Base-by-base conservation (phyloP, 2,113 vertebrate genomes). In the Helogale parvula region DNA sequence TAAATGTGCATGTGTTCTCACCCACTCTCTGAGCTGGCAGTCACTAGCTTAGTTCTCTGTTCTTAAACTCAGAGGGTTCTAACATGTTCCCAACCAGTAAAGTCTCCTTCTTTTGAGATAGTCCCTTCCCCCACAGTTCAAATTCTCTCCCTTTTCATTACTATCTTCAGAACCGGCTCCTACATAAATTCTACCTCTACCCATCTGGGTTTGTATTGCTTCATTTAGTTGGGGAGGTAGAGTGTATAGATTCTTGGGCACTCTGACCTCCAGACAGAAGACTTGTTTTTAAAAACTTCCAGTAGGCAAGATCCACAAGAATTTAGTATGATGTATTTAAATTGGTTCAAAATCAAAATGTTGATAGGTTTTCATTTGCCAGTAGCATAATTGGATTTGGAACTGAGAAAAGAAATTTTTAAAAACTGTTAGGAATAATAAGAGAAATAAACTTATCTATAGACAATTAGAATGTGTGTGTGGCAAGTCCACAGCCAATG, bases 321-420 rank as follows among this genome's bases (percentile, higher is more conserved):
- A 83, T 94, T 96, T 83, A 66, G 31, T 83, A n/a, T 65, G 33
- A 54, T 84, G 6, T 90, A 16, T 47, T 81, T 95, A 90, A 74
- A 80, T 89, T 90, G 80, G 86, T 90, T 84, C 50, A 94, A 79
- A 90, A 96, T 65, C 3, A 96, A 94, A 90, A 90, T 84, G 7
- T 81, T 96, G 38, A 50, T 81, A 74, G 15, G 57, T 88, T 77
- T 88, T 88, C 21, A 76, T 77, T 92, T 96, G 76, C 27, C 11
- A 1, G 12, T 60, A 87, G 33, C 1, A 19, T 72, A 94, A 91
- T 23, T 90, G 63, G 93, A 85, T 94, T 96, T 97, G 63, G 38
- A 85, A 93, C 35, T 47, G 14, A 66, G 68, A 71, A 96, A 94
- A 84, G 54, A 1, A 87, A 68, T 72, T 69, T 35, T 45, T 63